These are phyloP conservation scores for Zaprionus lachaisei DNA, from an alignment of 1,140 invertebrate species.

Conservation along the genomic window DNA sequence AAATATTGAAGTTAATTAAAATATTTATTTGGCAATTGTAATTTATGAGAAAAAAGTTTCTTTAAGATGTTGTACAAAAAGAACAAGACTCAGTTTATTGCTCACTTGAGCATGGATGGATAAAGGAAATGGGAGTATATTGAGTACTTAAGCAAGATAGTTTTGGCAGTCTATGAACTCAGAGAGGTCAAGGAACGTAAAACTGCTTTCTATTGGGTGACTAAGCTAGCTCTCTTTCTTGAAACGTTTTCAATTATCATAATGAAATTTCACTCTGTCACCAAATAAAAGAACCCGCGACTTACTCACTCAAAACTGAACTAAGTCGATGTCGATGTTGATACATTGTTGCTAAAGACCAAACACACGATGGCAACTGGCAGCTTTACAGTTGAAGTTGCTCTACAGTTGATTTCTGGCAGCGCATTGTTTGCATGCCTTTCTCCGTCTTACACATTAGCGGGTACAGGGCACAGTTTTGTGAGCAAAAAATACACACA, in stretches of 20 bases:
- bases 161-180: not conserved
- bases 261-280: not conserved
- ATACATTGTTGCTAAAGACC: conserved; percentile 2
- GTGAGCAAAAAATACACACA: conserved; percentile 35
- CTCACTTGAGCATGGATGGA: not conserved
- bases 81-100: not conserved
- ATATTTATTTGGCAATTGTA: conserved; percentile 4
- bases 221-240: not conserved
- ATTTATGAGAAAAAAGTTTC: conserved; percentile 4
- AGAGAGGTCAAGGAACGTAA: not conserved
- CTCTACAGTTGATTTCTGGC: conserved; percentile 34
- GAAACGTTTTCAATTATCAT: not conserved
- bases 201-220: not conserved
- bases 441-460: conserved; percentile 42
- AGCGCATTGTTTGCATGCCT: conserved; percentile 70
- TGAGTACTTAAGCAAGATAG: not conserved
- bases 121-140: not conserved
- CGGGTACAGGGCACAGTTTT: conserved; percentile 30
- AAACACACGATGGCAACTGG: conserved; percentile 10
- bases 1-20: conserved; percentile 7
- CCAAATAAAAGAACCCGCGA: not conserved
- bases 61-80: not conserved
- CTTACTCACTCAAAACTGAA: not conserved
- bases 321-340: conserved; percentile 8
- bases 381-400: conserved; percentile 13